Base-by-base conservation (phyloP, 2,113 vertebrate genomes). In the Rhinolophus ferrumequinum region DNA sequence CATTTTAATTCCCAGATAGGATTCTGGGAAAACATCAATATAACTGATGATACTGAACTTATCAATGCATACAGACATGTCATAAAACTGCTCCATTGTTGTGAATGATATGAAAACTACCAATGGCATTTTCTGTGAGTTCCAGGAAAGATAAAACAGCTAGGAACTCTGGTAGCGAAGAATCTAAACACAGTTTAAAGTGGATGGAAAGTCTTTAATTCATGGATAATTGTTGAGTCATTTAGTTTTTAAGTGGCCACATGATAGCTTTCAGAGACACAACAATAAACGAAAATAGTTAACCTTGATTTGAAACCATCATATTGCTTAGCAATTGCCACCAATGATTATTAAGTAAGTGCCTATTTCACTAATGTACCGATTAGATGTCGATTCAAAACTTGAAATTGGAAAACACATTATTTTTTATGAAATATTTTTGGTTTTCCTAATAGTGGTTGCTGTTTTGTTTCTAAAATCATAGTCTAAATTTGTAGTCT, bases 381-480 rank as follows among this genome's bases (percentile, higher is more conserved):
- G 16, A 80, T 83, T 60, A 92, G n/a, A 60, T 91, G 33, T 95
- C 67, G 66, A 18, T 82, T 88, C 60, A 87, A 82, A 95, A 73
- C 35, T 60, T 33, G 56, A 95, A 82, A 97, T 94, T 1, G 11
- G 83, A 95, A 95, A 90, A 5, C 8, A 52, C 47, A 12, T 50
- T 67, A 88, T 13, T 33, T 95, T 95, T 21, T 56, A 67, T 95
- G 90, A 84, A 80, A 70, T 84, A 13, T 44, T 50, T 24, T 10
- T 97, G 81, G 44, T 84, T 91, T 70, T 91, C 52, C 54, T 30
- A 2, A 66, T 19, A 26, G 11, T 86, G 67, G 0, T 88, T 97
- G 18, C 28, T 89, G 22, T 93, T 19, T 62, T 95, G 1, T 91
- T 98, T 73, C 70, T 62, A 80, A 79, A 97, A 90, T 47, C 19